Evolutionary conservation across 2,888 invertebrate species (phyloP).

Genomic region (Drosophila putrida): DNA sequence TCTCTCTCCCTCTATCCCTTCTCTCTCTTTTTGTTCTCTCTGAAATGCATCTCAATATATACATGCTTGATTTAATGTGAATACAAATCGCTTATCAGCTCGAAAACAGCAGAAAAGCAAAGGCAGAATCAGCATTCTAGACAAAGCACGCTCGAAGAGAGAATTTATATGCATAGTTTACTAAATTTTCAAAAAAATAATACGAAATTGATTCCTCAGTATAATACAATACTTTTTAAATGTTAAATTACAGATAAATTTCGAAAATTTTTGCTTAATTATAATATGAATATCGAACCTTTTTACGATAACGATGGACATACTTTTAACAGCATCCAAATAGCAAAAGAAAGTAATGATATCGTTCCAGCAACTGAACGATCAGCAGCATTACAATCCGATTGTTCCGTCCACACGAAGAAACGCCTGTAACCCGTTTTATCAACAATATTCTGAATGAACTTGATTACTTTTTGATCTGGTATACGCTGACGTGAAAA

Average conservation of each 20-base stretch:
- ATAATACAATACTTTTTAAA: no score
- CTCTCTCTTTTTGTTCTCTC: not conserved
- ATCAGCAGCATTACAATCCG: not conserved
- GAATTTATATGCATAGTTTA: not conserved
- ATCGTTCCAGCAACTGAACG: not conserved
- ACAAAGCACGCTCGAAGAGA: not conserved
- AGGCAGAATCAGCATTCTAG: not conserved
- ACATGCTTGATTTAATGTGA: slow-evolving; percentile 66
- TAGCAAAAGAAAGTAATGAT: not conserved
- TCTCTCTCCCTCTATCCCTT: not conserved
- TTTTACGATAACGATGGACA: not conserved
- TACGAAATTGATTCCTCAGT: no score
- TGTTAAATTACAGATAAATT: no score
- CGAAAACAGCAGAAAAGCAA: slow-evolving; percentile 12
- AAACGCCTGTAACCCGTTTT: fast-evolving
- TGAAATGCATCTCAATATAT: slow-evolving; percentile 26
- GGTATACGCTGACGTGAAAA: slow-evolving; percentile 17
- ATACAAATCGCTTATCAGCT: slow-evolving; percentile 74
- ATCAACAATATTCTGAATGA: not conserved
- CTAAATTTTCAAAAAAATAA: not conserved
- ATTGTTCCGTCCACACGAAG: slow-evolving; percentile 25
- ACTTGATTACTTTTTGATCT: not conserved
- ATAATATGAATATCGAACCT: not conserved
- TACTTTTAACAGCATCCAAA: not conserved
- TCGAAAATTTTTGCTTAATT: not conserved